A percentile compares a stretch with the other conserved stretches of the same genome.
Conservation (phyloP, 1,140 invertebrate species). For the Drosophila parabipectinata region DNA sequence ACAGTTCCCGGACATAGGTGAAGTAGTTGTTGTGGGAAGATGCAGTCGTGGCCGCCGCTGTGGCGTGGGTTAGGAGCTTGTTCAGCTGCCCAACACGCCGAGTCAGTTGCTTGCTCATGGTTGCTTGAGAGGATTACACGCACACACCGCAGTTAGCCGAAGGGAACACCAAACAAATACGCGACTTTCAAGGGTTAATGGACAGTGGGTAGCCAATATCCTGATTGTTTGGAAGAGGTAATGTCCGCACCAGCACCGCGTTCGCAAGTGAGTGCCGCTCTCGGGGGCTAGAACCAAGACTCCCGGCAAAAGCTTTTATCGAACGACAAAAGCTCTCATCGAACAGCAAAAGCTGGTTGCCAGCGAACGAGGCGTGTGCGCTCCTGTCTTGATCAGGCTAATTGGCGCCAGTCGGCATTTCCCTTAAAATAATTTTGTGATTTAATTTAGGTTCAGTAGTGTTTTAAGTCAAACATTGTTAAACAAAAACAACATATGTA, state of each 20-base stretch:
- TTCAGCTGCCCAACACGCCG: slow-evolving; percentile 41
- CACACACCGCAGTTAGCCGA: slow-evolving; percentile 16
- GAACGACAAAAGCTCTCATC: neutral
- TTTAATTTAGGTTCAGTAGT: neutral
- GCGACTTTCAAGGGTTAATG: slow-evolving; percentile 8
- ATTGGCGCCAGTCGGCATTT: neutral
- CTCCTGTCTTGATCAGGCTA: neutral
- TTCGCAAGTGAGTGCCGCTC: slow-evolving; percentile 28
- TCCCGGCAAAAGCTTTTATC: slow-evolving; percentile 31
- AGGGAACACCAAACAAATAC: slow-evolving; percentile 8
- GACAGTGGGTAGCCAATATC: neutral
- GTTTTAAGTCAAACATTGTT: neutral
- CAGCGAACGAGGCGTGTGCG: too few species aligned
- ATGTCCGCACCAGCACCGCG: slow-evolving; percentile 34
- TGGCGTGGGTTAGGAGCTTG: slow-evolving; percentile 43
- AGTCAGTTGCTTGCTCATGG: slow-evolving; percentile 64
- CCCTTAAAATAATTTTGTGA: neutral
- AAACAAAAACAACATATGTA: too few species aligned
- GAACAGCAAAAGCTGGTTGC: too few species aligned
- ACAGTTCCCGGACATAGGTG: slow-evolving; percentile 85
- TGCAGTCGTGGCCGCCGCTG: slow-evolving; percentile 27
- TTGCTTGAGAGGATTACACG: slow-evolving; percentile 5
- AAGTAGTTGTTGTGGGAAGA: slow-evolving; percentile 84
- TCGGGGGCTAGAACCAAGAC: slow-evolving; percentile 2
- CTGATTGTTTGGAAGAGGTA: neutral